A percentile compares a stretch with the other conserved stretches of the same genome.
These are phyloP conservation scores for Meganola albula DNA, from an alignment of 2,888 invertebrate genomes.

Conservation along the genomic window DNA sequence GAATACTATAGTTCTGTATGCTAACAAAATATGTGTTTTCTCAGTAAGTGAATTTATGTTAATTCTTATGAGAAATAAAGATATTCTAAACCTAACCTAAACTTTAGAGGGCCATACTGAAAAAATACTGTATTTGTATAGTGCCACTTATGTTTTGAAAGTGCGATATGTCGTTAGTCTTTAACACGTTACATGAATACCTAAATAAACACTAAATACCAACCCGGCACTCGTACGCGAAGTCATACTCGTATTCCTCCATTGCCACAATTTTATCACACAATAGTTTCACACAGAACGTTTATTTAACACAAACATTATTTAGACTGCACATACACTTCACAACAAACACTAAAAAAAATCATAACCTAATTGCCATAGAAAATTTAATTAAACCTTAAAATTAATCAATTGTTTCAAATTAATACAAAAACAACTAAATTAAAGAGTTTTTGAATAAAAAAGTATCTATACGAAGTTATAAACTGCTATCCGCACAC, in stretches of 20 bases:
- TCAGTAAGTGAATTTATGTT: too few species aligned
- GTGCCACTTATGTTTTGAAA: too few species aligned
- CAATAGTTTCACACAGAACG: conserved; percentile 34
- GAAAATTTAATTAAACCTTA: conserved; percentile 34
- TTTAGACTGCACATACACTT: conserved; percentile 30
- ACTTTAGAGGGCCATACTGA: too few species aligned
- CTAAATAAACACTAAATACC: too few species aligned
- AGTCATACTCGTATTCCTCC: conserved; percentile 80
- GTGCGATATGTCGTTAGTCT: too few species aligned
- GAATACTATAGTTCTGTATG: too few species aligned
- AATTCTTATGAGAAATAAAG: too few species aligned
- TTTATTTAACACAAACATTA: conserved; percentile 47
- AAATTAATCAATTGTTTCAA: conserved; percentile 19
- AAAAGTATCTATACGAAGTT: too few species aligned
- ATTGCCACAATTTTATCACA: conserved; percentile 40
- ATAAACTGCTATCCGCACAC: conserved; percentile 41
- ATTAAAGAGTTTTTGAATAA: conserved; percentile 9
- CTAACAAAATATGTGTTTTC: too few species aligned
- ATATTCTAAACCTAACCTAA: too few species aligned
- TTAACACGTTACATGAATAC: too few species aligned
- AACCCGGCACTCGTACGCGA: conserved; percentile 83
- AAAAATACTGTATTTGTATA: conserved; percentile 8
- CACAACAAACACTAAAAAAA: conserved; percentile 18
- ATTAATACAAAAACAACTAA: conserved; percentile 2
- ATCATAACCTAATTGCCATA: conserved; percentile 30